These are phyloP conservation scores for Antitype chi DNA, from an alignment of 2,888 invertebrate species.

Conservation along the genomic window DNA sequence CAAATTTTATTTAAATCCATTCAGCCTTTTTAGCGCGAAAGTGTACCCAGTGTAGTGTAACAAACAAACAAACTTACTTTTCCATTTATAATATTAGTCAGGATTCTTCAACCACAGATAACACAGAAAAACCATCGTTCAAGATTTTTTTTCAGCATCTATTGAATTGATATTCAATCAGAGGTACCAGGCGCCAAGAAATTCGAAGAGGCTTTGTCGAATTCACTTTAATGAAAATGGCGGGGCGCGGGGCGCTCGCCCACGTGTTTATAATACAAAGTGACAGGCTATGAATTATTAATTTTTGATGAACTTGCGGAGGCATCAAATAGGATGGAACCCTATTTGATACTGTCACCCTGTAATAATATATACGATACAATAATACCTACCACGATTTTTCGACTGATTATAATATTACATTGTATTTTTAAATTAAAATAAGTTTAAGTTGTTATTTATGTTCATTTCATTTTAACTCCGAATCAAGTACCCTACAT, in stretches of 20 bases:
- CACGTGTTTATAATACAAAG: slow-evolving; percentile 25
- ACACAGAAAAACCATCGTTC: slow-evolving; percentile 14
- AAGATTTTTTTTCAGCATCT: slow-evolving; percentile 43
- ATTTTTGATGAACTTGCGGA: slow-evolving; percentile 1
- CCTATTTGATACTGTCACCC: too few species aligned
- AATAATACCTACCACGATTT: background rate
- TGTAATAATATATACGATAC: background rate
- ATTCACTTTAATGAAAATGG: slow-evolving; percentile 33
- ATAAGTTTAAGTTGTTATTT: too few species aligned
- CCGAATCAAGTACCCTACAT: background rate
- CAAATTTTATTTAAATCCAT: too few species aligned
- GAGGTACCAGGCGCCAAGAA: slow-evolving; percentile 46
- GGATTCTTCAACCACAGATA: slow-evolving; percentile 43
- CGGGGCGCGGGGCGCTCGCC: background rate
- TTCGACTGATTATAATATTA: too few species aligned
- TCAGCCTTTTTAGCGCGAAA: too few species aligned
- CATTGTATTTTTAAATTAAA: too few species aligned
- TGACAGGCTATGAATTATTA: background rate
- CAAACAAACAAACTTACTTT: too few species aligned
- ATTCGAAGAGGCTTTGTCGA: slow-evolving; percentile 20
- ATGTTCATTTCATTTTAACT: too few species aligned
- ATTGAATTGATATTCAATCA: slow-evolving; percentile 48
- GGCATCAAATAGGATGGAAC: background rate
- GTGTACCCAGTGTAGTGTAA: too few species aligned
- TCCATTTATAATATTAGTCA: too few species aligned